Evolutionary conservation across 2,113 vertebrate species (phyloP).

Genomic region (Cynoglossus semilaevis): DNA sequence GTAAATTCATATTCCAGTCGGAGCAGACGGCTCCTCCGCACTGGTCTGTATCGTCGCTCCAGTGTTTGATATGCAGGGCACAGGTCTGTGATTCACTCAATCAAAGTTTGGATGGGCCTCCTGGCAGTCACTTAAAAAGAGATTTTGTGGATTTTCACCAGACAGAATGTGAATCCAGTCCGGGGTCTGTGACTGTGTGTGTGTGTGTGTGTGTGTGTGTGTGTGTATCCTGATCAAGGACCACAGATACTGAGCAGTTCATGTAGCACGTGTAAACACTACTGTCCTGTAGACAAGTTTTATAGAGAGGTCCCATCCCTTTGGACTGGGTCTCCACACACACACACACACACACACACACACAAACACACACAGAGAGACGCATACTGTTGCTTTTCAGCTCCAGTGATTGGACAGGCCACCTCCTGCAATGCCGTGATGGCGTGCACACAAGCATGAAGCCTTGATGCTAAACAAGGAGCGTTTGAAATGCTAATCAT

Average conservation of each 20-base stretch:
- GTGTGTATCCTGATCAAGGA: constrained; percentile 25
- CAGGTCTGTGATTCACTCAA: constrained; percentile 53
- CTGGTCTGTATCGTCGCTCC: constrained; percentile 27
- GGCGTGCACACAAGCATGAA: constrained; percentile 62
- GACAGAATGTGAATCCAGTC: constrained; percentile 46
- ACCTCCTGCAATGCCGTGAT: constrained; percentile 71
- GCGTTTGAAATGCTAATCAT: constrained; percentile 77
- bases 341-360: constrained; percentile 16
- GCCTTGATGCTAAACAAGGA: constrained; percentile 68
- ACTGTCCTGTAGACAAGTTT: constrained; percentile 32
- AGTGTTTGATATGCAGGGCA: constrained; percentile 55
- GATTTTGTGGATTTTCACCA: constrained; percentile 63
- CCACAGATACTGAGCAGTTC: constrained; percentile 51
- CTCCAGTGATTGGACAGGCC: constrained; percentile 59
- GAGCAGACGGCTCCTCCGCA: constrained; percentile 26
- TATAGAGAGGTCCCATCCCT: constrained; percentile 58
- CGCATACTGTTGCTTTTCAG: constrained; percentile 48
- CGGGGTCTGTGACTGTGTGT: constrained; percentile 29
- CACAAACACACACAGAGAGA: constrained; percentile 22
- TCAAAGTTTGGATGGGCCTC: constrained; percentile 60
- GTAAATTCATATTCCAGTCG: constrained; percentile 10
- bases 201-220: constrained; percentile 26
- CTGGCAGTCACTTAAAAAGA: constrained; percentile 60
- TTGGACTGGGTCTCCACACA: constrained; percentile 28
- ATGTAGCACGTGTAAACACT: constrained; percentile 41